Percentiles rank a stretch among this genome's conserved stretches.
phyloP scores from a whole-genome alignment of 2,888 invertebrate species.

The Ormia ochracea region DNA sequence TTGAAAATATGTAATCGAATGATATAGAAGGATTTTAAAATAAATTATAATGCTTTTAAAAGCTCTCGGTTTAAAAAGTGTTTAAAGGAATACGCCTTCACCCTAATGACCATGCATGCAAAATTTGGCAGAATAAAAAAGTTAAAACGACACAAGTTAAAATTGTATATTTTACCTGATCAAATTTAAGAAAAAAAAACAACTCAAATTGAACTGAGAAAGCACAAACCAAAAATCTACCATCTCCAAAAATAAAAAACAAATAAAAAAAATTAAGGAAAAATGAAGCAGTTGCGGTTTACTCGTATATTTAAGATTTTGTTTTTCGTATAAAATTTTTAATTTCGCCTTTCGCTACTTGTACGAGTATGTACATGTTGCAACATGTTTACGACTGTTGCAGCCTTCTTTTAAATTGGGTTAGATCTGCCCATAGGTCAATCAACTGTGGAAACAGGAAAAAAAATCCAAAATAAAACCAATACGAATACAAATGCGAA shows the following conservation, averaged over 20 bases:
- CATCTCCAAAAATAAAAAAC: not conserved
- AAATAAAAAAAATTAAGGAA: not conserved
- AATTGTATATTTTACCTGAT: conserved; percentile 21
- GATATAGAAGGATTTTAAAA: too few species aligned
- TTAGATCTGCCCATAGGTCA: conserved; percentile 63
- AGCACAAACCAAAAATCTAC: not conserved
- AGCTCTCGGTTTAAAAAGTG: too few species aligned
- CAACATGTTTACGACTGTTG: conserved; percentile 42
- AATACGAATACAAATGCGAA: conserved; percentile 18
- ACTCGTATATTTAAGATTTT: conserved; percentile 3
- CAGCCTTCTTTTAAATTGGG: conserved; percentile 59
- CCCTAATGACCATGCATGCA: conserved; percentile 30
- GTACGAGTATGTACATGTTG: conserved; percentile 37
- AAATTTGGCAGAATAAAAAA: not conserved
- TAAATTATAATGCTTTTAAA: too few species aligned
- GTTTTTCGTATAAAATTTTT: conserved; percentile 33
- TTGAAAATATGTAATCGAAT: too few species aligned
- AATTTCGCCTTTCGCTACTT: conserved; percentile 61
- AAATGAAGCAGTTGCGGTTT: conserved; percentile 10
- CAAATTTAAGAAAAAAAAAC: conserved; percentile 11
- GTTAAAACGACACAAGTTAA: conserved; percentile 21
- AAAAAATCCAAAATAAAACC: not conserved
- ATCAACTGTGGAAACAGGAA: conserved; percentile 48
- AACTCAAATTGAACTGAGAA: not conserved
- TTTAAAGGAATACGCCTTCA: not conserved